Evolutionary conservation across 2,113 vertebrate genomes (phyloP).

Genomic region (Campylomormyrus numenius): DNA sequence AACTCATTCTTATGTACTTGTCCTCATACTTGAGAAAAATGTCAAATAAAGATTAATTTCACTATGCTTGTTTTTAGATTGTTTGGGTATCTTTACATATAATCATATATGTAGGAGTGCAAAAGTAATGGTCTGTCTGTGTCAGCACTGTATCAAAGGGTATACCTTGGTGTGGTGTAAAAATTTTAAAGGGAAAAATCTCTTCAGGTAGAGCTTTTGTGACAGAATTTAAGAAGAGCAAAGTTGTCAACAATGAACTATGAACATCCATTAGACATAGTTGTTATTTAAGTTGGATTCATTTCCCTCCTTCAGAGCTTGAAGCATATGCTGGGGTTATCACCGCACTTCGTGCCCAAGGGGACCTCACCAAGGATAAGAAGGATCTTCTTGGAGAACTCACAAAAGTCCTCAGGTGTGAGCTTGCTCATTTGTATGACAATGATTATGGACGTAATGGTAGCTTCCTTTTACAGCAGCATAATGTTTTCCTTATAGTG

Average conservation of each 20-base stretch:
- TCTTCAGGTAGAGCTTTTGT: not conserved
- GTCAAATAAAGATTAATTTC: not conserved
- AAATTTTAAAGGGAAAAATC: not conserved
- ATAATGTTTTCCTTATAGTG: not conserved
- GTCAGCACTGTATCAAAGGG: not conserved
- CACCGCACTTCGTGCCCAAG: constrained; percentile 92
- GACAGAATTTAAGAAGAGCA: not conserved
- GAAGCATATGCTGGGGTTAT: constrained; percentile 98
- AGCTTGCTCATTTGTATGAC: not conserved
- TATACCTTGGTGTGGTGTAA: not conserved
- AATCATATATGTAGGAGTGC: not conserved
- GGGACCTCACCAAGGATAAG: constrained; percentile 95
- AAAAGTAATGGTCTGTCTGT: not conserved
- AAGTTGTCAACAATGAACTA: not conserved
- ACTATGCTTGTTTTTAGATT: not conserved
- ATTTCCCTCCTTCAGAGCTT: constrained; percentile 66
- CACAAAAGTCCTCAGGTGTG: constrained; percentile 90
- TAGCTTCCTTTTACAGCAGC: not conserved
- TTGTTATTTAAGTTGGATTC: not conserved
- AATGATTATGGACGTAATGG: not conserved
- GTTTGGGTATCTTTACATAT: not conserved
- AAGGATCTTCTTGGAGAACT: constrained; percentile 95
- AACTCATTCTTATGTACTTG: not conserved
- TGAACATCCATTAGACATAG: too few species aligned
- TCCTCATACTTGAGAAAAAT: not conserved